These are phyloP conservation scores for Saguinus midas DNA, from an alignment of 2,113 vertebrate genomes.

Conservation along the genomic window DNA sequence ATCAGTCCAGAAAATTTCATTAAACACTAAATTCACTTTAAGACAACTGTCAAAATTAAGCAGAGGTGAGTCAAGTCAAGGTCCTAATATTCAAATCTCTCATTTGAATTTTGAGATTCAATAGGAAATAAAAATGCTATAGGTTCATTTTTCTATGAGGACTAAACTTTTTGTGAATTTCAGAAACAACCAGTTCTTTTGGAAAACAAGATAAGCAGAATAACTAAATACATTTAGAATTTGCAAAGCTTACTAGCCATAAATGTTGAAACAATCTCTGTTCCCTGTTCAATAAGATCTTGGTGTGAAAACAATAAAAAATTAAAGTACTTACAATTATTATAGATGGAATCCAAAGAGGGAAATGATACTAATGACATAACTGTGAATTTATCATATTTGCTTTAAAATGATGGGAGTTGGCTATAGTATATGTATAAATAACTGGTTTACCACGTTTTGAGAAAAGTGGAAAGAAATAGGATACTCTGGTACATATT, in stretches of 20 bases:
- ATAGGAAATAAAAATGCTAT: constrained; percentile 47
- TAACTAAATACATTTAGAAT: constrained; percentile 26
- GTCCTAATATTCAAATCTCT: constrained; percentile 71
- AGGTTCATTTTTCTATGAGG: constrained; percentile 20
- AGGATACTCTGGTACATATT: not conserved
- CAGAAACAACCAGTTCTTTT: not conserved
- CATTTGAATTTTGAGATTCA: constrained; percentile 59
- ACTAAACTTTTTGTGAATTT: constrained; percentile 49
- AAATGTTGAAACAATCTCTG: not conserved
- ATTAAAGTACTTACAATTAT: not conserved
- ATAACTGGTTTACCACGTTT: not conserved
- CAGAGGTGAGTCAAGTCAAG: constrained; percentile 72
- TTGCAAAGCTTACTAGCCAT: not conserved
- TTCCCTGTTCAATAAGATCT: not conserved
- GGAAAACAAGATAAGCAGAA: not conserved
- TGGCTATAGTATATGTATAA: not conserved
- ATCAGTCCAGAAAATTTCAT: constrained; percentile 81
- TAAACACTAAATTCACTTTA: constrained; percentile 74
- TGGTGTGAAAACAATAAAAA: constrained; percentile 21
- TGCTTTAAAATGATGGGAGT: not conserved
- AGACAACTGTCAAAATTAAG: constrained; percentile 80
- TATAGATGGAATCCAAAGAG: not conserved
- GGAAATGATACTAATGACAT: not conserved
- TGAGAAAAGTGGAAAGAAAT: not conserved
- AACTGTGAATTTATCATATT: not conserved